Percentiles rank a stretch among this genome's conserved stretches.
These are phyloP conservation scores for Oryzias sinensis DNA, from an alignment of 2,797 vertebrate species.

Conservation along the genomic window DNA sequence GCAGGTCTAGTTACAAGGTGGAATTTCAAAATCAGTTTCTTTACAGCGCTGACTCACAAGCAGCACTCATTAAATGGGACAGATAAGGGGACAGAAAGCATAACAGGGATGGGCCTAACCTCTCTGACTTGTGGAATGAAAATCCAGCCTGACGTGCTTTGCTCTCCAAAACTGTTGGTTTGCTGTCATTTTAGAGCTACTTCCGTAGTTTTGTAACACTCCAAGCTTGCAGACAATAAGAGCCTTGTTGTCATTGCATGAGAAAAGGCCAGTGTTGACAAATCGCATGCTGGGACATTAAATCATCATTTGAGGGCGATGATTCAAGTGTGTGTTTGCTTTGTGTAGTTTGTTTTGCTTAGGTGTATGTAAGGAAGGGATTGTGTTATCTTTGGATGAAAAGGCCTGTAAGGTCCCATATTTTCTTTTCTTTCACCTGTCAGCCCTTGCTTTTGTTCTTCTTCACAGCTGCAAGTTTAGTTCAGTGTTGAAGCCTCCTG, in stretches of 20 bases:
- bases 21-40: conserved; percentile 22
- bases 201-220: conserved; percentile 29
- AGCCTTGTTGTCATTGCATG: conserved; percentile 13
- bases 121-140: conserved; percentile 29
- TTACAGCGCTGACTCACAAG: conserved; percentile 28
- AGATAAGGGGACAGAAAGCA: conserved; percentile 20
- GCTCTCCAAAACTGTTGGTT: conserved; percentile 18
- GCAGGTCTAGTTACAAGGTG: conserved; percentile 35
- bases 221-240: conserved; percentile 15
- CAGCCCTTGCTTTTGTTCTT: conserved; percentile 63
- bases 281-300: conserved; percentile 22
- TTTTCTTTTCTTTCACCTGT: conserved; percentile 59
- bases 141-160: conserved; percentile 10
- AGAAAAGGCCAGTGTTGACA: conserved; percentile 20
- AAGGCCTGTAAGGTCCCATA: conserved; percentile 39
- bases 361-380: conserved; percentile 30
- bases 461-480: conserved; percentile 46
- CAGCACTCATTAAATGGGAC: conserved; percentile 40
- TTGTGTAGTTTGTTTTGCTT: conserved; percentile 53
- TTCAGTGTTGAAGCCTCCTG: conserved; percentile 26
- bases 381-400: conserved; percentile 49
- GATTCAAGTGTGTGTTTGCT: conserved; percentile 59
- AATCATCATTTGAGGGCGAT: conserved; percentile 33
- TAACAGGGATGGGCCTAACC: conserved; percentile 29
- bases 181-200: conserved; percentile 11